Percentiles rank a stretch among this genome's conserved stretches.
Conservation (phyloP, 1,140 invertebrate genomes). For the Thalassaphorura encarpata region DNA sequence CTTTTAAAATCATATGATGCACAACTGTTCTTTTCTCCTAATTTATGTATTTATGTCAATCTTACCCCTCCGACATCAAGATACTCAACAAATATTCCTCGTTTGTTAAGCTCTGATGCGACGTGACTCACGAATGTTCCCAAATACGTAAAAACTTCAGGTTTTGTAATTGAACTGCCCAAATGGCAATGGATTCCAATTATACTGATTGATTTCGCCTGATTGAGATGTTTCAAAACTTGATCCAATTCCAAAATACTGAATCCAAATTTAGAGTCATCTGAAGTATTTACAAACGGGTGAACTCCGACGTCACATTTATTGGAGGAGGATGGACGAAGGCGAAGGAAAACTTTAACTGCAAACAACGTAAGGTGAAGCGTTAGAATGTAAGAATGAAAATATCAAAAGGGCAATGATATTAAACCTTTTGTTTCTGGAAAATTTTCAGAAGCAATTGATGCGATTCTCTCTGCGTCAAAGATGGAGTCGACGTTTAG, state of each 20-base stretch:
- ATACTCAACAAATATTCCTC: constrained; percentile 19
- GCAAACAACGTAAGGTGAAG: no score
- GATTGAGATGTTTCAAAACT: constrained; percentile 11
- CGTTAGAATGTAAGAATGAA: no score
- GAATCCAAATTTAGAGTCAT: constrained; percentile 24
- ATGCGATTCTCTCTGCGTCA: constrained; percentile 35
- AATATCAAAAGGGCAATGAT: no score
- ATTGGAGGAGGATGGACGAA: constrained; percentile 7
- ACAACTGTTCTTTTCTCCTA: no score
- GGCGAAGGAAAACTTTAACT: constrained; percentile 22
- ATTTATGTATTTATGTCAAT: no score
- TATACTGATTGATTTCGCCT: constrained; percentile 28
- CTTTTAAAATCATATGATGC: no score
- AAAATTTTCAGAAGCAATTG: constrained; percentile 9
- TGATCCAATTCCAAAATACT: constrained; percentile 7
- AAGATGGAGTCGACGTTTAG: constrained; percentile 41
- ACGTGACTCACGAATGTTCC: constrained; percentile 29
- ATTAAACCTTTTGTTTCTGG: no score
- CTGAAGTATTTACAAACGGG: constrained; percentile 20
- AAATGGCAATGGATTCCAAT: constrained; percentile 40
- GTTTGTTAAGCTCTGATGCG: constrained; percentile 21
- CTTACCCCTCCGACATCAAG: constrained; percentile 41
- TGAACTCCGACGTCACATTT: constrained; percentile 12
- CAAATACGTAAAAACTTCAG: constrained; percentile 32
- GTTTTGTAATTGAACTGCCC: constrained; percentile 35